Conservation (phyloP, 2,797 vertebrate genomes). For the Australoheros facetus region DNA sequence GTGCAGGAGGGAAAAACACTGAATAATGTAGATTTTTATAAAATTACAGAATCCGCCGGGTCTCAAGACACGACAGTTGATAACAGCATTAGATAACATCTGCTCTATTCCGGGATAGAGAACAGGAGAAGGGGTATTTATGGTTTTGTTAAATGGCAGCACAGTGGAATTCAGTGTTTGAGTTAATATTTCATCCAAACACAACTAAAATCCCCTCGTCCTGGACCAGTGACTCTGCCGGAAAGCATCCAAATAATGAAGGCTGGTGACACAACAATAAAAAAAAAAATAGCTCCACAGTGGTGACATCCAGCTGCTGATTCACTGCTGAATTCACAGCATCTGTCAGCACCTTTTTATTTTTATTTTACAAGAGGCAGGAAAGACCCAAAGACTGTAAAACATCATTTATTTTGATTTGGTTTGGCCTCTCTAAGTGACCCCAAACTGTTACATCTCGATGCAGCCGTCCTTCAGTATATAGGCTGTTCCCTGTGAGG, state of each 20-base stretch:
- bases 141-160: conserved; percentile 16
- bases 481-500: neutral
- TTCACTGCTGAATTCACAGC: neutral
- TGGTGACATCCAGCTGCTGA: conserved; percentile 25
- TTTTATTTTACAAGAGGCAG: neutral
- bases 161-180: conserved; percentile 6
- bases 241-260: conserved; percentile 16
- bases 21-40: conserved; percentile 49
- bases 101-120: neutral
- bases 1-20: neutral
- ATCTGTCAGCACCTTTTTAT: neutral
- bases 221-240: neutral
- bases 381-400: neutral
- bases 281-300: neutral
- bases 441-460: conserved; percentile 13
- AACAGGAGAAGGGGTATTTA: conserved; percentile 14
- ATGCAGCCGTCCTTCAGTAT: neutral
- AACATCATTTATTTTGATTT: conserved; percentile 7
- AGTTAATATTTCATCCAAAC: conserved; percentile 41
- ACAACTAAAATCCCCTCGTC: conserved; percentile 1
- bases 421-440: conserved; percentile 7
- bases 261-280: neutral
- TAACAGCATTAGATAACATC: neutral
- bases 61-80: conserved; percentile 16
- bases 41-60: neutral